phyloP scores from a whole-genome alignment of 2,113 vertebrate genomes.

The Onychostoma macrolepis region DNA sequence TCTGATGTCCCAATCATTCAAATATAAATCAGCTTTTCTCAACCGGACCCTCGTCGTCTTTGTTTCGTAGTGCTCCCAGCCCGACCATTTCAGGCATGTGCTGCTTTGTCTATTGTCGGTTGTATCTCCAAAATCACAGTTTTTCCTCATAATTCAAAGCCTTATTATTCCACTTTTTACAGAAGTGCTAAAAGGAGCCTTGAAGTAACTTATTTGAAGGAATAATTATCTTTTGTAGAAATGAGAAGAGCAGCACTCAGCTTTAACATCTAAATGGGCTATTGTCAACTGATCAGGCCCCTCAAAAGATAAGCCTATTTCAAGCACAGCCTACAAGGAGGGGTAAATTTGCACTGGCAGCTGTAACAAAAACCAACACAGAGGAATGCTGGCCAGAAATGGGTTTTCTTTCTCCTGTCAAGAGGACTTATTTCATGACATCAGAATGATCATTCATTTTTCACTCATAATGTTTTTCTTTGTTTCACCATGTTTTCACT shows the following conservation, averaged over 20 bases:
- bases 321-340: conserved; percentile 69
- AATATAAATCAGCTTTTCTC: conserved; percentile 43
- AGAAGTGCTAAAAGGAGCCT: conserved; percentile 12
- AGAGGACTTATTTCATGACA: conserved; percentile 53
- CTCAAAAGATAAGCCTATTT: conserved; percentile 78
- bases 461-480: not conserved
- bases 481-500: not conserved
- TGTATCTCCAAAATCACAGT: conserved; percentile 28
- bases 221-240: conserved; percentile 60
- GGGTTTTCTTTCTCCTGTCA: conserved; percentile 66
- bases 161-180: conserved; percentile 22
- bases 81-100: conserved; percentile 17
- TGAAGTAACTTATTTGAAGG: conserved; percentile 55
- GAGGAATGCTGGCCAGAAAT: conserved; percentile 59
- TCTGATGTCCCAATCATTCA: conserved; percentile 48
- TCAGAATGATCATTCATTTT: conserved; percentile 37
- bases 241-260: conserved; percentile 62
- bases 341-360: conserved; percentile 79
- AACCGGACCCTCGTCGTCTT: conserved; percentile 15
- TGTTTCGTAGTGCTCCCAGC: conserved; percentile 16
- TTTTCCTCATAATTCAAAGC: conserved; percentile 33
- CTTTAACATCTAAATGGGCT: conserved; percentile 74
- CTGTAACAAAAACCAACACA: conserved; percentile 75
- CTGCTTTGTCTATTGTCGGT: conserved; percentile 34
- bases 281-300: conserved; percentile 73